Evolutionary conservation across 2,113 vertebrate genomes (phyloP).

Genomic region (Cariama cristata): DNA sequence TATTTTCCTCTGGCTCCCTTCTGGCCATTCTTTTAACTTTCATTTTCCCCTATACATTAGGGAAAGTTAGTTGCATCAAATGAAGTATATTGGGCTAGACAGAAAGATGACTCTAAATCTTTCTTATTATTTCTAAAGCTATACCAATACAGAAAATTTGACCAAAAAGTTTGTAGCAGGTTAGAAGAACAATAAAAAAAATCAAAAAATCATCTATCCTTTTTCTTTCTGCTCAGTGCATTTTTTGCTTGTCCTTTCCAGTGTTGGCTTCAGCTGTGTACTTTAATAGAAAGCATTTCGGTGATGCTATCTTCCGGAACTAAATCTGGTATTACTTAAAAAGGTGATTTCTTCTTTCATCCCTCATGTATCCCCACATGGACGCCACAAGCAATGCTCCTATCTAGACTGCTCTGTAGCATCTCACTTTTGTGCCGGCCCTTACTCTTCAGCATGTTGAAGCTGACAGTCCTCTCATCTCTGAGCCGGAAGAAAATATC

Average conservation of each 20-base stretch:
- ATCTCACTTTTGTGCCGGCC: background rate
- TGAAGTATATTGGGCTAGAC: background rate
- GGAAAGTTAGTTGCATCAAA: background rate
- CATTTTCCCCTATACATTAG: background rate
- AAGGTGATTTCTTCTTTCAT: background rate
- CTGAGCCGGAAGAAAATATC: background rate
- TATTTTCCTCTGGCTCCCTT: background rate
- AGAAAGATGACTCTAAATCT: background rate
- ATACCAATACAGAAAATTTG: background rate
- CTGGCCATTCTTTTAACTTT: background rate
- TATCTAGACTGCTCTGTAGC: background rate
- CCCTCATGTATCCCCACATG: too few relatives aligned
- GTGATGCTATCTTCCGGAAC: background rate
- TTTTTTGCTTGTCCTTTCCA: background rate
- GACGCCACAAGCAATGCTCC: background rate
- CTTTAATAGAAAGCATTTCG: background rate
- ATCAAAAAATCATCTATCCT: background rate
- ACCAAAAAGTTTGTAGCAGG: background rate
- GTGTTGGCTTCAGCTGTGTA: background rate
- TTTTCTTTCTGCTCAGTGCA: background rate
- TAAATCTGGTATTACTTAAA: background rate
- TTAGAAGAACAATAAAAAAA: background rate
- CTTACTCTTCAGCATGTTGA: background rate
- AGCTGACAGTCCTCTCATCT: background rate
- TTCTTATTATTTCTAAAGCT: background rate